phyloP scores from a whole-genome alignment of 30 jellyfish, hydroid and myxozoan species.

The Aurelia sp. region DNA sequence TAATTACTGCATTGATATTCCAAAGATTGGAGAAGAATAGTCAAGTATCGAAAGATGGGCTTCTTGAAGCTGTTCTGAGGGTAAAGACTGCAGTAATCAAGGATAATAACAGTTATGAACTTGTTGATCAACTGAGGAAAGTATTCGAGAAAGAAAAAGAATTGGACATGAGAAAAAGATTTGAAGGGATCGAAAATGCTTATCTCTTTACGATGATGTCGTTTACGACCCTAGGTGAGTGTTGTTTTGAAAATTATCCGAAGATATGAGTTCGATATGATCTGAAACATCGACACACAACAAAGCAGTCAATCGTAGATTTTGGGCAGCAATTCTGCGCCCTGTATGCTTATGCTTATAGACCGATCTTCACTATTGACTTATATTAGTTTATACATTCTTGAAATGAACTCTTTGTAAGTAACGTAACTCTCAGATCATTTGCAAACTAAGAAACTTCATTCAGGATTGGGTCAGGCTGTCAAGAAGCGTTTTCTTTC shows the following conservation, averaged over 20 bases:
- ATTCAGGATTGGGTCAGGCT: too few relatives aligned
- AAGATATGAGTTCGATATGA: too few relatives aligned
- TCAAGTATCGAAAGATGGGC: not conserved
- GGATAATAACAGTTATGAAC: not conserved
- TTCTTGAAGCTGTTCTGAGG: not conserved
- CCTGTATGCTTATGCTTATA: too few relatives aligned
- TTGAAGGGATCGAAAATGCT: slow-evolving; percentile 15
- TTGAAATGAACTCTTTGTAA: too few relatives aligned
- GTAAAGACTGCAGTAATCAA: not conserved
- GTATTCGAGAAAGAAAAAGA: slow-evolving; percentile 18
- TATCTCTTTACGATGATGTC: slow-evolving; percentile 54
- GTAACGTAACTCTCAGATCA: too few relatives aligned
- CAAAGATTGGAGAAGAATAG: slow-evolving; percentile 19
- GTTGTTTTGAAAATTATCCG: not conserved
- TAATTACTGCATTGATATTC: slow-evolving; percentile 9
- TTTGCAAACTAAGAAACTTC: too few relatives aligned
- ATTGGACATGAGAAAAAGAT: not conserved
- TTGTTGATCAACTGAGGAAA: slow-evolving; percentile 25
- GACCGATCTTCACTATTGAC: too few relatives aligned
- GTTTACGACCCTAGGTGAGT: slow-evolving; percentile 53
- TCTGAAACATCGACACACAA: too few relatives aligned
- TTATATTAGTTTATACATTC: too few relatives aligned
- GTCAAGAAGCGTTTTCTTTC: too few relatives aligned
- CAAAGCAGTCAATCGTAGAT: too few relatives aligned
- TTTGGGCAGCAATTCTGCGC: too few relatives aligned